Conservation (phyloP, 2,113 vertebrate genomes). For the Dipodomys merriami region DNA sequence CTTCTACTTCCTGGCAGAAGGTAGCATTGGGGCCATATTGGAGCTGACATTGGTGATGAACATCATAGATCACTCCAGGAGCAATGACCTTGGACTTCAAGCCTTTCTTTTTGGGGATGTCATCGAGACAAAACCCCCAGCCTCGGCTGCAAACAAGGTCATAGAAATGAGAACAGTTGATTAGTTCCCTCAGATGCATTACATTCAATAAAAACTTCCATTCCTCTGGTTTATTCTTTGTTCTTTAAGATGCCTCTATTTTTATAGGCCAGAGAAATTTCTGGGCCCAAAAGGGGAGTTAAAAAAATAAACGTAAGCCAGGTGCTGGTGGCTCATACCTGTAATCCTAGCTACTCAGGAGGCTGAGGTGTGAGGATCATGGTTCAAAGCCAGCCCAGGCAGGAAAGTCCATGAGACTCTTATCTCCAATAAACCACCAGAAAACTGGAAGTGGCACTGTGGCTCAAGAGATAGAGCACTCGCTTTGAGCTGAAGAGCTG, state of each 20-base stretch:
- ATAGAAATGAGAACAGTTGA: neutral
- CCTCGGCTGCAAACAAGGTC: constrained; percentile 89
- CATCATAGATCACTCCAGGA: constrained; percentile 95
- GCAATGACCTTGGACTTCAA: constrained; percentile 91
- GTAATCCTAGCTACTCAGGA: too few relatives aligned
- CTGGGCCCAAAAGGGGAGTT: neutral
- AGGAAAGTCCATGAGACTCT: too few relatives aligned
- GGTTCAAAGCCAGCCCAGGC: too few relatives aligned
- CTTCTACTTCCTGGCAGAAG: constrained; percentile 95
- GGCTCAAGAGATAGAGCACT: too few relatives aligned
- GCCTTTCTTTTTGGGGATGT: constrained; percentile 94
- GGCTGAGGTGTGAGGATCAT: too few relatives aligned
- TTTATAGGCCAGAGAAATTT: neutral
- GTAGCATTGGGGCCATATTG: constrained; percentile 97
- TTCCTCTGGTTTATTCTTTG: neutral
- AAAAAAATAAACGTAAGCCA: too few relatives aligned
- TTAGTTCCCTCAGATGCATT: neutral
- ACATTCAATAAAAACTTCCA: neutral
- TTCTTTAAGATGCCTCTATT: constrained; percentile 16
- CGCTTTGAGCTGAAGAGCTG: too few relatives aligned
- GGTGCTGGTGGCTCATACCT: too few relatives aligned
- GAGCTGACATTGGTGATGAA: constrained; percentile 97
- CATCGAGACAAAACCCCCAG: constrained; percentile 97
- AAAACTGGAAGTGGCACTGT: too few relatives aligned
- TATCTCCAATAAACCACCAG: too few relatives aligned